phyloP scores from a whole-genome alignment of 2,797 vertebrate genomes.

The Clarias laeviceps region DNA sequence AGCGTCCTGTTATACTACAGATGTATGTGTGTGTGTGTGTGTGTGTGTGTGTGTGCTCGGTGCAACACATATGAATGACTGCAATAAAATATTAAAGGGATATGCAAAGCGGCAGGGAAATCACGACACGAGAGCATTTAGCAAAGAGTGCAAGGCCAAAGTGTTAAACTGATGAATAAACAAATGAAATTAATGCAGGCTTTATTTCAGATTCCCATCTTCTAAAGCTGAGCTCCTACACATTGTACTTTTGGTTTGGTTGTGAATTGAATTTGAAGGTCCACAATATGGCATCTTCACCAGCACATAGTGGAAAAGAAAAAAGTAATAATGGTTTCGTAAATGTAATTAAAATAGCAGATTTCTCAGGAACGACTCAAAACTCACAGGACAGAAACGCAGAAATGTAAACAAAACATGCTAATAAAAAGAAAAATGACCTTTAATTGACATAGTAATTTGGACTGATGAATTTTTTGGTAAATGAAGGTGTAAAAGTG shows the following conservation, averaged over 20 bases:
- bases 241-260: not conserved
- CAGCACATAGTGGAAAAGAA: not conserved
- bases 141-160: slow-evolving; percentile 35
- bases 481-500: too few relatives aligned
- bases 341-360: too few relatives aligned
- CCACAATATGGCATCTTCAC: not conserved
- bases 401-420: not conserved
- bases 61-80: slow-evolving; percentile 72
- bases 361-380: not conserved
- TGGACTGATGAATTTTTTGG: too few relatives aligned
- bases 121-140: slow-evolving; percentile 40
- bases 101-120: slow-evolving; percentile 68
- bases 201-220: not conserved
- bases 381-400: not conserved
- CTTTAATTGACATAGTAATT: not conserved
- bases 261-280: not conserved
- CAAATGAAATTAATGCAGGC: not conserved
- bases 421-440: not conserved
- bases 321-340: too few relatives aligned
- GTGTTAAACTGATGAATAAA: slow-evolving; percentile 31
- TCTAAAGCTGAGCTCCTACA: not conserved
- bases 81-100: slow-evolving; percentile 78
- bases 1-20: slow-evolving; percentile 50
- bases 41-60: slow-evolving; percentile 39
- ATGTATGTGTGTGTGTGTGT: slow-evolving; percentile 29